Evolutionary conservation across 2,113 vertebrate species (phyloP).

Genomic region (Dipodomys stephensi): DNA sequence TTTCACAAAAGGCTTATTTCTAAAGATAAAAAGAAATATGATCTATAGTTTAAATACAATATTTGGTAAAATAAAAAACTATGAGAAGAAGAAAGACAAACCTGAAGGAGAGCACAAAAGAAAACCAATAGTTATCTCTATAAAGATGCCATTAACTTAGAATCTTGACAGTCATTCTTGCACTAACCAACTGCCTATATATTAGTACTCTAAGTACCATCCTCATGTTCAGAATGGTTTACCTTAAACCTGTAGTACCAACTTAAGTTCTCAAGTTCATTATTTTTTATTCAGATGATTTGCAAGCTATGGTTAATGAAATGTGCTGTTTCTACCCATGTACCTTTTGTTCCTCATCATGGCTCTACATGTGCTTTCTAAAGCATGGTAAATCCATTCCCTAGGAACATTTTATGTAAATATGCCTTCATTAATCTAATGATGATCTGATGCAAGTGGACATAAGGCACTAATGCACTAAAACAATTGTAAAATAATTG

Average conservation of each 20-base stretch:
- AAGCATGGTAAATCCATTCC: neutral
- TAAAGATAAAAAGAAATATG: slow-evolving; percentile 9
- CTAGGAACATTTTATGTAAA: slow-evolving; percentile 36
- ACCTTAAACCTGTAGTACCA: neutral
- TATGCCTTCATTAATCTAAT: slow-evolving; percentile 26
- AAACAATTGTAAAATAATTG: slow-evolving; percentile 29
- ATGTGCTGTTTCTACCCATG: neutral
- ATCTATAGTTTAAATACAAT: slow-evolving; percentile 19
- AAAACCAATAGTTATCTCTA: neutral
- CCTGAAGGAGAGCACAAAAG: neutral
- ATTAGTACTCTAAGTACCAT: neutral
- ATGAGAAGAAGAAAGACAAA: neutral
- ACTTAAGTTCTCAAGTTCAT: neutral
- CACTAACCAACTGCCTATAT: neutral
- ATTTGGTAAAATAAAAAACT: slow-evolving; percentile 16
- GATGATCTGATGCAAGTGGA: slow-evolving; percentile 39
- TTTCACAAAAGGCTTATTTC: slow-evolving; percentile 3
- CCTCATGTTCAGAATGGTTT: neutral
- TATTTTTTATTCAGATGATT: slow-evolving; percentile 43
- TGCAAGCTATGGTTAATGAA: slow-evolving; percentile 54
- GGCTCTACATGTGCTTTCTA: neutral
- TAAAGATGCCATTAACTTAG: neutral
- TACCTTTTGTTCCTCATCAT: slow-evolving; percentile 46
- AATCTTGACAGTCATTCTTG: neutral
- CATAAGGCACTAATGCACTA: neutral